Percentiles rank a stretch among this genome's conserved stretches.
Evolutionary conservation across 2,888 invertebrate species (phyloP).

Genomic region (Argyra leucocephala): DNA sequence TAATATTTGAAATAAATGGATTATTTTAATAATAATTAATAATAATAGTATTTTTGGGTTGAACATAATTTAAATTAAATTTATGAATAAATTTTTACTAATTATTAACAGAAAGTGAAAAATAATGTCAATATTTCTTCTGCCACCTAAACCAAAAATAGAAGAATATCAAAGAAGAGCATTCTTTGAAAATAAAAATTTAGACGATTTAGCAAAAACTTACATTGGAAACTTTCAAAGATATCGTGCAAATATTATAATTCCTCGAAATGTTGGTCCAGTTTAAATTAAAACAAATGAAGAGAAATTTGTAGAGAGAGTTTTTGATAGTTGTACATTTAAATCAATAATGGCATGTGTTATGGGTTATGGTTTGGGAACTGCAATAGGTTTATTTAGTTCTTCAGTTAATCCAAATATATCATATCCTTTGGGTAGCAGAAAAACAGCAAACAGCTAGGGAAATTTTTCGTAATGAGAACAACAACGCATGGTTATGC

Average conservation of each 20-base stretch:
- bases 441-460: conserved; percentile 74
- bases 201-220: conserved; percentile 55
- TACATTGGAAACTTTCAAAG: conserved; percentile 56
- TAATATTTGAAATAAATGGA: no score
- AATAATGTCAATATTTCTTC: conserved; percentile 28
- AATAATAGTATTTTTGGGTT: no score
- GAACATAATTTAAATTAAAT: no score
- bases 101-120: no score
- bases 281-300: conserved; percentile 75
- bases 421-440: conserved; percentile 48
- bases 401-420: conserved; percentile 90
- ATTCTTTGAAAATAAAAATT: conserved; percentile 42
- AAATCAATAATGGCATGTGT: conserved; percentile 88
- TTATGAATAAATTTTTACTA: no score
- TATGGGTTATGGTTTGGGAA: conserved; percentile 90
- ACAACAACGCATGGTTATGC: conserved; percentile 83
- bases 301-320: conserved; percentile 74
- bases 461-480: conserved; percentile 81
- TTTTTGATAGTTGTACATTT: conserved; percentile 88
- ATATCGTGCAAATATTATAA: conserved; percentile 72
- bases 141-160: conserved; percentile 22
- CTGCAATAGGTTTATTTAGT: conserved; percentile 90
- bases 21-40: no score
- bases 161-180: conserved; percentile 23
- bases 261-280: conserved; percentile 68